phyloP scores from a whole-genome alignment of 1,140 invertebrate genomes.

The Sinonovacula constricta region DNA sequence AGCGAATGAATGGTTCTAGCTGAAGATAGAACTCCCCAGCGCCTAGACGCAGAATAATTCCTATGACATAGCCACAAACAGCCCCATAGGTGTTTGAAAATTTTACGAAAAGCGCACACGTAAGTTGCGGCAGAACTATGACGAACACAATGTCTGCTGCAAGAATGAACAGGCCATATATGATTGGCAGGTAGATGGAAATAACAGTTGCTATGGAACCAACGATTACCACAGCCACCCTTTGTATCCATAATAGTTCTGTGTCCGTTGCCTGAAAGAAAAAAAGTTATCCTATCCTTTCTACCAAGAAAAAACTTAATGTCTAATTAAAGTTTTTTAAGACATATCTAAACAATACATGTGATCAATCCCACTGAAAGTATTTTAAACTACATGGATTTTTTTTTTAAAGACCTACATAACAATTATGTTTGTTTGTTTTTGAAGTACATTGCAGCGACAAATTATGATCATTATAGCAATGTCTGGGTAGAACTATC shows the following conservation, averaged over 20 bases:
- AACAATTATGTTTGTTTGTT: no score
- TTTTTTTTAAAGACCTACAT: no score
- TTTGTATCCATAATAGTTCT: slow-evolving; percentile 68
- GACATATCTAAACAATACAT: no score
- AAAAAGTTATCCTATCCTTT: no score
- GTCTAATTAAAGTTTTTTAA: no score
- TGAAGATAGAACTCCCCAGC: slow-evolving; percentile 69
- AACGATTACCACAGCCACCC: slow-evolving; percentile 63
- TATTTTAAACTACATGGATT: no score
- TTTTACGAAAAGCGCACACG: slow-evolving; percentile 67
- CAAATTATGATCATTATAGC: no score
- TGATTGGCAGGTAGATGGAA: slow-evolving; percentile 65
- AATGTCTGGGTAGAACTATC: no score
- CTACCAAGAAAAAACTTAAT: no score
- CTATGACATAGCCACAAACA: slow-evolving; percentile 62
- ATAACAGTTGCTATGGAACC: slow-evolving; percentile 68
- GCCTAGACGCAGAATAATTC: slow-evolving; percentile 66
- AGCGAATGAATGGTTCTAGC: slow-evolving; percentile 68
- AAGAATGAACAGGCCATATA: slow-evolving; percentile 74
- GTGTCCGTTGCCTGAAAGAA: slow-evolving; percentile 64
- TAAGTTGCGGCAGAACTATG: slow-evolving; percentile 73
- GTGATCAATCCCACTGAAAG: no score
- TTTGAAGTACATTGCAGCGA: no score
- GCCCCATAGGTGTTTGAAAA: slow-evolving; percentile 67
- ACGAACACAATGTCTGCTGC: slow-evolving; percentile 77